Percentiles rank a stretch among this genome's conserved stretches.
Conservation (phyloP, 92 coral and sea anemone genomes). For the Phenganax marumi region DNA sequence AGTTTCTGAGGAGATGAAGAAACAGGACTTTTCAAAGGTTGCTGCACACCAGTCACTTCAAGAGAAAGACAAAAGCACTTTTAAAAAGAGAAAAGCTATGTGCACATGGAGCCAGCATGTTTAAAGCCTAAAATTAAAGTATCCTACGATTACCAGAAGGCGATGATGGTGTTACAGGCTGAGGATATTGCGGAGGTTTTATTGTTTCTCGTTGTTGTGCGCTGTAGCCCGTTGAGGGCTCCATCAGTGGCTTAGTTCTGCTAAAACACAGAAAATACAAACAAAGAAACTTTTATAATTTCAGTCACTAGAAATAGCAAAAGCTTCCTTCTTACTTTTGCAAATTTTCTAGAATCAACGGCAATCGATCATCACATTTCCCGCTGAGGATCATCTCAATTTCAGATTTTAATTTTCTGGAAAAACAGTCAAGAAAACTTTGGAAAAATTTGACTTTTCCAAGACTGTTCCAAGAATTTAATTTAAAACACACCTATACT, state of each 20-base stretch:
- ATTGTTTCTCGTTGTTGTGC: constrained; percentile 13
- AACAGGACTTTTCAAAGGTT: constrained; percentile 66
- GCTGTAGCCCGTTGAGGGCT: constrained; percentile 11
- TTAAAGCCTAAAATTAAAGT: not conserved
- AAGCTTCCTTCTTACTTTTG: constrained; percentile 56
- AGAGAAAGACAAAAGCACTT: not conserved
- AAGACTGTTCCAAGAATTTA: no score
- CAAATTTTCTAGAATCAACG: constrained; percentile 71
- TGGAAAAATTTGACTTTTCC: no score
- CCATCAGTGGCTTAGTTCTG: constrained; percentile 27
- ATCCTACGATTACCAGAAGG: not conserved
- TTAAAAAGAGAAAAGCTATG: not conserved
- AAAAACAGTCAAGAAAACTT: not conserved
- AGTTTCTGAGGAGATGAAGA: constrained; percentile 88
- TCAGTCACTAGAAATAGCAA: not conserved
- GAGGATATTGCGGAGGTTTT: constrained; percentile 26
- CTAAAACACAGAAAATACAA: not conserved
- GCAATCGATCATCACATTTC: constrained; percentile 83
- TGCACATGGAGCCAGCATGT: not conserved
- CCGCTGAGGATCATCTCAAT: constrained; percentile 88
- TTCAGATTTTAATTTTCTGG: constrained; percentile 73
- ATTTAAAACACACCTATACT: constrained; percentile 63
- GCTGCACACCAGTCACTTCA: constrained; percentile 38
- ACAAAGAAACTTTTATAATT: not conserved
- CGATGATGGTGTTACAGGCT: constrained; percentile 28